These are phyloP conservation scores for Zosterops lateralis DNA, from an alignment of 2,113 vertebrate genomes.

Conservation along the genomic window DNA sequence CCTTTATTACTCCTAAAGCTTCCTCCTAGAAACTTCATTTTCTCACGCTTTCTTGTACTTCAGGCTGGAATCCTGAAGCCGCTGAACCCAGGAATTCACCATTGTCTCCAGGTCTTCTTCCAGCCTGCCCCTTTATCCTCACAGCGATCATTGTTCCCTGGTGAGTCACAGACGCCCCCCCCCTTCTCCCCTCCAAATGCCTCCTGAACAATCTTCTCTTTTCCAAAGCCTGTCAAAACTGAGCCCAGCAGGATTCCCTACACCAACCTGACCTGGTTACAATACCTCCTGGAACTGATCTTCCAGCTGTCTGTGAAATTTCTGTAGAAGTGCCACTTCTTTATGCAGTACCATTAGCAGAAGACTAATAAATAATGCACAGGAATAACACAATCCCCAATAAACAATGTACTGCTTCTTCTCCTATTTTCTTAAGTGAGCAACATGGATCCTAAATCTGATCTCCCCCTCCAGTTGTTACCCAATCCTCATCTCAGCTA, in stretches of 20 bases:
- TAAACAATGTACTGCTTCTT: slow-evolving; percentile 20
- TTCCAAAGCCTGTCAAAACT: slow-evolving; percentile 52
- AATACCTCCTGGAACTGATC: slow-evolving; percentile 48
- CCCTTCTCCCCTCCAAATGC: slow-evolving; percentile 5
- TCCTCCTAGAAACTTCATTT: slow-evolving; percentile 27
- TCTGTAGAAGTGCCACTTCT: slow-evolving; percentile 29
- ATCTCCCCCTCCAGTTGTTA: slow-evolving; percentile 44
- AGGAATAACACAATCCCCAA: slow-evolving; percentile 32
- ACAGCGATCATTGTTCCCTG: slow-evolving; percentile 22
- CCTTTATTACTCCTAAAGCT: slow-evolving; percentile 18
- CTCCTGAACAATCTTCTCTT: slow-evolving; percentile 47
- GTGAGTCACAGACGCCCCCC: slow-evolving; percentile 24
- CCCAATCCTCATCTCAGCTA: slow-evolving; percentile 11
- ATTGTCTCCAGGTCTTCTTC: slow-evolving; percentile 40
- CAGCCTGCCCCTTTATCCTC: slow-evolving; percentile 43
- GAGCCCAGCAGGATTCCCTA: slow-evolving; percentile 48
- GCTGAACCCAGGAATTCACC: slow-evolving; percentile 9
- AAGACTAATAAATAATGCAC: slow-evolving; percentile 49
- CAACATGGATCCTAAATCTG: slow-evolving; percentile 50
- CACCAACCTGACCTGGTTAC: slow-evolving; percentile 44
- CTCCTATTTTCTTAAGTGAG: slow-evolving; percentile 30
- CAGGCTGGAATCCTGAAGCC: slow-evolving; percentile 8
- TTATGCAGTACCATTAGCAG: slow-evolving; percentile 35
- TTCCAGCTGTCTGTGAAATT: slow-evolving; percentile 42
- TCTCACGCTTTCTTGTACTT: neutral